Base-by-base conservation (phyloP, 2,113 vertebrate genomes). In the Hystrix brachyura region DNA sequence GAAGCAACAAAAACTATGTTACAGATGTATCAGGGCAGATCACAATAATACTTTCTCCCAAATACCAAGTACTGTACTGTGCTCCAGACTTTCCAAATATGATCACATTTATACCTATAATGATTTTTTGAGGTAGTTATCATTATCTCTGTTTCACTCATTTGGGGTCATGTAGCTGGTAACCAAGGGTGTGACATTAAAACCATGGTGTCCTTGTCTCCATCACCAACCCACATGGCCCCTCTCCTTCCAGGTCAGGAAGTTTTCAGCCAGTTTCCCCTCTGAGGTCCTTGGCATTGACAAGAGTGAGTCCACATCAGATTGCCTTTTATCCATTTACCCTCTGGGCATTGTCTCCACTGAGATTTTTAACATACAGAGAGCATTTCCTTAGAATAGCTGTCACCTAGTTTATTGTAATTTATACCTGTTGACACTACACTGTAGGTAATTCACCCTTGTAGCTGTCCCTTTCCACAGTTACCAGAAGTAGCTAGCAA, bases 381-480 rank as follows among this genome's bases (percentile, higher is more conserved):
- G 53, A 93, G 83, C 67, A 72, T 74, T 93, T 79, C 53, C 80
- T 94, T 91, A 89, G 86, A 97, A 81, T 53, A 91, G 94, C 93
- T 97, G 91, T 98, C 96, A 94, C 79, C 27, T 27, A 48, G 60
- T 51, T 86, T 93, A 81, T 95, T 96, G 76, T 95, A 96, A 97
- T 94, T 97, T 96, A 96, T 87, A 96, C 86, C 64, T 96, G 90
- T 97, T 95, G 97, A 97, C 96, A 96, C 81, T 84, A 84, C 1
- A 0, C 62, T 86, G 78, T 65, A 92, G 97, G 81, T 95, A 92
- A 96, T 95, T 97, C 94, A 97, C 91, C 82, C 78, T 95, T 95
- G 82, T 72, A 93, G 89, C 94, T 93, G 93, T 97, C 69, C 34
- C 94, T 97, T 97, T 71, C 81, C 65, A 90, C 91, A 94, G 88